phyloP scores from a whole-genome alignment of 2,113 vertebrate genomes.

The Cyanoramphus novaezelandiae region DNA sequence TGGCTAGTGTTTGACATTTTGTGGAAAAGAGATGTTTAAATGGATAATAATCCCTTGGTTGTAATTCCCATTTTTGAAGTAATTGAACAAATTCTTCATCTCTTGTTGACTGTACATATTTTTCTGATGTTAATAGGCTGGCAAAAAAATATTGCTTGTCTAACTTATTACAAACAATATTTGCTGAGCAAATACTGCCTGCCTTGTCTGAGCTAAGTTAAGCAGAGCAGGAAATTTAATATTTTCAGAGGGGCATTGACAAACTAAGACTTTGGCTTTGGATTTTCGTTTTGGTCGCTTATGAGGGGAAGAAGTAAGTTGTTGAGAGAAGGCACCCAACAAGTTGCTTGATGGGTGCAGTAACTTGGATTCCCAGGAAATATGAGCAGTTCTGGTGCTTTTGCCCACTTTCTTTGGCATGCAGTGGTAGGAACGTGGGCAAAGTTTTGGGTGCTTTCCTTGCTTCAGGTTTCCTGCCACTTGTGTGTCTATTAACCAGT shows the following conservation, averaged over 20 bases:
- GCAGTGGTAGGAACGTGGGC: not conserved
- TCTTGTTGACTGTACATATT: slow-evolving; percentile 50
- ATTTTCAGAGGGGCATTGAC: slow-evolving; percentile 58
- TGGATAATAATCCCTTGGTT: slow-evolving; percentile 56
- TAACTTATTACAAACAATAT: slow-evolving; percentile 55
- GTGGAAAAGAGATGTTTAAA: slow-evolving; percentile 57
- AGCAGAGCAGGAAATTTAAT: slow-evolving; percentile 62
- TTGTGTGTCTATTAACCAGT: fast-evolving
- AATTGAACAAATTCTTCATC: slow-evolving; percentile 50
- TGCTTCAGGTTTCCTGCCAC: not conserved
- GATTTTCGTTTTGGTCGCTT: slow-evolving; percentile 35
- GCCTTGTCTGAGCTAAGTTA: slow-evolving; percentile 57
- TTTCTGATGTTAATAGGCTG: slow-evolving; percentile 50
- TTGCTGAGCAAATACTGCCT: slow-evolving; percentile 67
- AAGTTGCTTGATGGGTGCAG: not conserved
- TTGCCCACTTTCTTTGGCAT: not conserved
- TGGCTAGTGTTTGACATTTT: slow-evolving; percentile 36
- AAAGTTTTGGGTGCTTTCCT: slow-evolving; percentile 2
- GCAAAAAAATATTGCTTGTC: slow-evolving; percentile 57
- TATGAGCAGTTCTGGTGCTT: not conserved
- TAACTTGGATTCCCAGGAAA: not conserved
- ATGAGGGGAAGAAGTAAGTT: not conserved
- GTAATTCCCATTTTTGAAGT: slow-evolving; percentile 46
- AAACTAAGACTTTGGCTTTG: slow-evolving; percentile 50
- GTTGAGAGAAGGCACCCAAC: not conserved